Base-by-base conservation (phyloP, 2,888 invertebrate species). In the Sphaerophoria rueppellii region DNA sequence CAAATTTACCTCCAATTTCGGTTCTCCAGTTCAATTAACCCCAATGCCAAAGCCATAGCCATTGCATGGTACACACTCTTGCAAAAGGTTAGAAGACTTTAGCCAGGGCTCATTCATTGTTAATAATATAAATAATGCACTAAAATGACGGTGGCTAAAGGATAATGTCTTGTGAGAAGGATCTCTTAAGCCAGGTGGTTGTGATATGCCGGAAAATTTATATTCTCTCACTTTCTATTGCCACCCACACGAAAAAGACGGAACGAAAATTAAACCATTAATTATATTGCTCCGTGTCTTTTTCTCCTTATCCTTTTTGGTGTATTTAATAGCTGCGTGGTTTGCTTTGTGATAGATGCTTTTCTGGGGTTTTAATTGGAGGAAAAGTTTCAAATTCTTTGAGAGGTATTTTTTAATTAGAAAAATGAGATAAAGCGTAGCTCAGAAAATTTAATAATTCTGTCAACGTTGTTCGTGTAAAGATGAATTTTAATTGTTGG, bases 61-160 rank as follows among this genome's bases (percentile, higher is more conserved):
- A n/a, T n/a, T n/a, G n/a, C n/a, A 40, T 40, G 24, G 12, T 16
- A 58, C 35, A 58, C 37, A 40, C 40, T 40, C 40, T 24, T 24
- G 24, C 1, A 1, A 58, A 58, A 58, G 16, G 40, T 58, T 58
- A 40, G 24, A 37, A 11, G 12, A 9, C 4, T 43, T 43, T 6
- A 11, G 11, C 6, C 11, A 9, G 40, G 58, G 16, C 11, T 58
- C 16, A 48, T 67, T 73, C 48, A 79, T 73, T 73, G n/a, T 40
- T 48, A 67, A 60, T 69, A 55, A 73, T 60, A 79, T 46, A 69
- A 76, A 76, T 76, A 69, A 76, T 69, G 54, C 60, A 60, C 67
- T 11, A 34, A 40, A 58, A 40, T 40, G 58, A 40, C 35, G 50
- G 14, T 50, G 48, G 67, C 43, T 34, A 55, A 9, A 67, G 58